Evolutionary conservation across 2,113 vertebrate genomes (phyloP).

Genomic region (Mustelus asterias): DNA sequence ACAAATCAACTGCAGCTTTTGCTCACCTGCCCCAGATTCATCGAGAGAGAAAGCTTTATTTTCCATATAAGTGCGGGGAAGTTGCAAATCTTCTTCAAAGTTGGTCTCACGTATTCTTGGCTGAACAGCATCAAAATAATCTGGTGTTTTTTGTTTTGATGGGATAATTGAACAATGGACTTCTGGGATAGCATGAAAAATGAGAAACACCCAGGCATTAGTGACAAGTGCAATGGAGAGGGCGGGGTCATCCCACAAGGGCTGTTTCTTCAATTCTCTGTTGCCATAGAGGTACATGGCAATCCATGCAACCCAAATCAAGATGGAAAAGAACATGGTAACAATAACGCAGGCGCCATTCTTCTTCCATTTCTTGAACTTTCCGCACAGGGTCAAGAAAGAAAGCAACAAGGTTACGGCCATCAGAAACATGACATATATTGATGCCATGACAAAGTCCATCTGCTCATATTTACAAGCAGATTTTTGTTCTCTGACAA

Average conservation of each 20-base stretch:
- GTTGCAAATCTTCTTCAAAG: slow-evolving; percentile 88
- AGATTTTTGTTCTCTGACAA: slow-evolving; percentile 71
- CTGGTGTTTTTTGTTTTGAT: slow-evolving; percentile 77
- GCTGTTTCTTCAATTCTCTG: slow-evolving; percentile 59
- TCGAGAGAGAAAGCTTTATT: slow-evolving; percentile 90
- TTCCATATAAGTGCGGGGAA: slow-evolving; percentile 89
- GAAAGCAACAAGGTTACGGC: slow-evolving; percentile 65
- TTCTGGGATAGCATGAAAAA: slow-evolving; percentile 87
- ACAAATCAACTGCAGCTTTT: neutral
- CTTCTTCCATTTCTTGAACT: slow-evolving; percentile 84
- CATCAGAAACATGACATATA: slow-evolving; percentile 80
- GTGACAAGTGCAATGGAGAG: slow-evolving; percentile 82
- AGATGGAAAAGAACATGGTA: slow-evolving; percentile 72
- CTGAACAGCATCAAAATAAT: slow-evolving; percentile 94
- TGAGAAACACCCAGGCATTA: slow-evolving; percentile 87
- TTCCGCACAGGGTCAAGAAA: slow-evolving; percentile 77
- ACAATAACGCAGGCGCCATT: slow-evolving; percentile 76
- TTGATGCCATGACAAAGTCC: slow-evolving; percentile 84
- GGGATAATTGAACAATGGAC: slow-evolving; percentile 77
- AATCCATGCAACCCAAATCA: slow-evolving; percentile 91
- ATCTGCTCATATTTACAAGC: slow-evolving; percentile 82
- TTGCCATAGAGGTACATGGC: slow-evolving; percentile 91
- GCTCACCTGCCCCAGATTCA: slow-evolving; percentile 82
- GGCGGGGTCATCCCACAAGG: slow-evolving; percentile 80
- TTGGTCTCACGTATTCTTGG: slow-evolving; percentile 87